Percentiles rank a stretch among this genome's conserved stretches.
Conservation (phyloP, 2,888 invertebrate species). For the Nomada flava region DNA sequence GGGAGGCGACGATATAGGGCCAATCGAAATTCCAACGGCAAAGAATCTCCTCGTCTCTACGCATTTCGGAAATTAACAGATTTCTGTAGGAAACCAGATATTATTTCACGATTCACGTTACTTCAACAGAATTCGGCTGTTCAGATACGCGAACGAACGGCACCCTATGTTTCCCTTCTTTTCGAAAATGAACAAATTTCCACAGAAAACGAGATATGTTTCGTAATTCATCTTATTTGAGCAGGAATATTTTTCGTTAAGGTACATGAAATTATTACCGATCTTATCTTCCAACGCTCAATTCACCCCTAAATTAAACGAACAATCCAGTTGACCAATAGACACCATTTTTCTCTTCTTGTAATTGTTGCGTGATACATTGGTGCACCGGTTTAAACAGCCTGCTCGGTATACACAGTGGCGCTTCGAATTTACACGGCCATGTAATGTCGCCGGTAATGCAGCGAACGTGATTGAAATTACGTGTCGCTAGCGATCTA, state of each 20-base stretch:
- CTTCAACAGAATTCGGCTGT: too few relatives aligned
- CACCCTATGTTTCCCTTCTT: too few relatives aligned
- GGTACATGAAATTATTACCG: too few relatives aligned
- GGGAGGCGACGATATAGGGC: slow-evolving; percentile 62
- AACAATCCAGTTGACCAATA: not conserved
- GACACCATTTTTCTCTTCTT: not conserved
- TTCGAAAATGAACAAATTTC: not conserved
- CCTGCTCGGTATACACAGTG: not conserved
- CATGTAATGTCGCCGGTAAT: slow-evolving; percentile 64
- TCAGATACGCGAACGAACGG: too few relatives aligned
- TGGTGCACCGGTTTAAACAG: not conserved
- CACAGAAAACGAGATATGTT: not conserved
- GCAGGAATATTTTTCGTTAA: too few relatives aligned
- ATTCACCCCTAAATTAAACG: too few relatives aligned
- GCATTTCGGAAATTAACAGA: slow-evolving; percentile 30
- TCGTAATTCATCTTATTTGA: too few relatives aligned
- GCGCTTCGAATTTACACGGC: slow-evolving; percentile 11
- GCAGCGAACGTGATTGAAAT: slow-evolving; percentile 70
- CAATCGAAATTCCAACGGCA: slow-evolving; percentile 72
- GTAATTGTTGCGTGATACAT: not conserved
- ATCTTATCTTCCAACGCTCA: too few relatives aligned
- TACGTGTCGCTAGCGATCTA: slow-evolving; percentile 65
- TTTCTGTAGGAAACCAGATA: not conserved
- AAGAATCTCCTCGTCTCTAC: slow-evolving; percentile 17
- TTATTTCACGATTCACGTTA: too few relatives aligned